These are phyloP conservation scores for Cheilosia urbana DNA, from an alignment of 2,888 invertebrate genomes.

Conservation along the genomic window DNA sequence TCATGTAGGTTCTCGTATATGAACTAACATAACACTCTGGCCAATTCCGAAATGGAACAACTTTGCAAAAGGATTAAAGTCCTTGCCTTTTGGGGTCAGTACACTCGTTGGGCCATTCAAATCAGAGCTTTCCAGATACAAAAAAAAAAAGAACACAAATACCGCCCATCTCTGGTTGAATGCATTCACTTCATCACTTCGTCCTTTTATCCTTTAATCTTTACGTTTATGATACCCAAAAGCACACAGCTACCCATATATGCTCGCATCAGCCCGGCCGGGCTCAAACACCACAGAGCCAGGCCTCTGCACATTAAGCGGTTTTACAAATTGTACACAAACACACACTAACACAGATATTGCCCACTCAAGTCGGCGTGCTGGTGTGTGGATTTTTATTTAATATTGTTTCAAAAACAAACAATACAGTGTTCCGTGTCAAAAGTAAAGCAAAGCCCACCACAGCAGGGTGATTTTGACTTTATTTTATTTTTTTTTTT, in stretches of 20 bases:
- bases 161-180: conserved; percentile 69
- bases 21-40: conserved; percentile 4
- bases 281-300: conserved; percentile 20
- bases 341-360: conserved; percentile 21
- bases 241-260: conserved; percentile 41
- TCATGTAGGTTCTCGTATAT: not conserved
- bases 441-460: conserved; percentile 63
- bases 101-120: conserved; percentile 48
- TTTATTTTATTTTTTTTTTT: conserved; percentile 19
- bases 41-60: conserved; percentile 27
- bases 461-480: conserved; percentile 29
- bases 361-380: conserved; percentile 51
- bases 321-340: conserved; percentile 59
- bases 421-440: conserved; percentile 60
- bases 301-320: conserved; percentile 58
- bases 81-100: conserved; percentile 48
- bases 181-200: conserved; percentile 75
- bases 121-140: conserved; percentile 50
- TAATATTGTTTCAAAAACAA: conserved; percentile 73
- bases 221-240: conserved; percentile 64
- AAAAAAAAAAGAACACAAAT: conserved; percentile 26
- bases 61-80: conserved; percentile 58
- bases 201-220: conserved; percentile 73
- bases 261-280: not conserved
- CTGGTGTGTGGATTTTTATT: conserved; percentile 61